Percentiles rank a stretch among this genome's conserved stretches.
Conservation (phyloP, 2,797 vertebrate genomes). For the Otolemur crassicaudatus region DNA sequence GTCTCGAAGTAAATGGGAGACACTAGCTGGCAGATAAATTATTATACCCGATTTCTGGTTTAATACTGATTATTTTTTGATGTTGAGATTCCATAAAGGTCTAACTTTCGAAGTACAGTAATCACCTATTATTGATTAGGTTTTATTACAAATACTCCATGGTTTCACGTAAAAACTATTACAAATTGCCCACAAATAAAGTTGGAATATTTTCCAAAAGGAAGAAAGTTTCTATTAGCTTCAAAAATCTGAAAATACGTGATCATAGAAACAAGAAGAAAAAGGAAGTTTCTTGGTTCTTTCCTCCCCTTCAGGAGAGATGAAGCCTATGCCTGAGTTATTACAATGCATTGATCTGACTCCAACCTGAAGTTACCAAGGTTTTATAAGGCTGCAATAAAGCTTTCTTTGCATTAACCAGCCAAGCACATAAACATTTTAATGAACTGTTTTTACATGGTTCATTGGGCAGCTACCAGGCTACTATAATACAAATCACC, state of each 20-base stretch:
- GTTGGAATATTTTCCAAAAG: not conserved
- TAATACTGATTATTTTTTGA: not conserved
- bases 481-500: conserved; percentile 87
- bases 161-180: not conserved
- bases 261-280: conserved; percentile 22
- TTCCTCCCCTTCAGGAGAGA: conserved; percentile 9
- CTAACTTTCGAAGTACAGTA: not conserved
- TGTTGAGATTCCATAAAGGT: not conserved
- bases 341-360: conserved; percentile 75
- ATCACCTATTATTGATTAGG: not conserved
- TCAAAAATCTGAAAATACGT: not conserved
- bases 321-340: conserved; percentile 77
- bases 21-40: not conserved
- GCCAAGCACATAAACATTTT: conserved; percentile 90
- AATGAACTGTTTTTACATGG: conserved; percentile 91
- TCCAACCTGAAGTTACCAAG: conserved; percentile 83
- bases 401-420: conserved; percentile 89
- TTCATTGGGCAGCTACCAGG: conserved; percentile 87
- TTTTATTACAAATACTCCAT: not conserved
- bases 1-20: not conserved
- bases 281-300: not conserved
- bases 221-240: not conserved
- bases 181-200: not conserved
- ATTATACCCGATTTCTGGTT: not conserved
- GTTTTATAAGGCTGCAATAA: conserved; percentile 87